Evolutionary conservation across 1,140 invertebrate genomes (phyloP).

Genomic region (Conus betulinus): DNA sequence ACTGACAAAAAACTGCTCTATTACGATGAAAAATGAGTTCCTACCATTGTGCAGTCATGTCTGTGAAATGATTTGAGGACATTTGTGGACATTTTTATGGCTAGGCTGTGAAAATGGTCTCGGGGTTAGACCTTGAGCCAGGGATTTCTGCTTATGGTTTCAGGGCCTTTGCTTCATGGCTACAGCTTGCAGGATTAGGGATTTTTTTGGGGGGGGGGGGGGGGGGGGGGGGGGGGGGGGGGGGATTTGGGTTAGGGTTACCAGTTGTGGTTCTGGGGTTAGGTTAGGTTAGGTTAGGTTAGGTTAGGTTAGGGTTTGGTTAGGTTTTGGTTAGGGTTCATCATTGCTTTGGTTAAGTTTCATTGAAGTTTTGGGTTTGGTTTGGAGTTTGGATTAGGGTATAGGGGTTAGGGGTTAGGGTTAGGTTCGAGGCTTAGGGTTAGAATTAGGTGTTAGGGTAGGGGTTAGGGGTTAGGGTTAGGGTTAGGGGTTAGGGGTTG

Average conservation of each 20-base stretch:
- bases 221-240: no score
- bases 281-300: slow-evolving; percentile 46
- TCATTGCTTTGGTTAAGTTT: slow-evolving; percentile 52
- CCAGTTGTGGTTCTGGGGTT: slow-evolving; percentile 36
- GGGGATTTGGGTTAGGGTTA: slow-evolving; percentile 53
- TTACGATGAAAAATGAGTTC: no score
- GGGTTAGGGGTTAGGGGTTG: slow-evolving; percentile 46
- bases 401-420: slow-evolving; percentile 57
- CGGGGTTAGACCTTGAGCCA: no score
- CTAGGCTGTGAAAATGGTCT: no score
- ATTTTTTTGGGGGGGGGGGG: no score
- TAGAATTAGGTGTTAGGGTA: slow-evolving; percentile 50
- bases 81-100: no score
- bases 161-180: no score
- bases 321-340: slow-evolving; percentile 52
- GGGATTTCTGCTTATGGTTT: no score
- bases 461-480: slow-evolving; percentile 47
- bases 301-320: slow-evolving; percentile 55
- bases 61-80: no score
- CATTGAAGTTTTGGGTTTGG: slow-evolving; percentile 60
- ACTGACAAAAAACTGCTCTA: no score
- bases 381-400: slow-evolving; percentile 59
- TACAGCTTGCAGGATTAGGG: no score
- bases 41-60: no score
- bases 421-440: slow-evolving; percentile 43